Percentiles rank a stretch among this genome's conserved stretches.
Evolutionary conservation across 2,113 vertebrate species (phyloP).

Genomic region (Macquaria australasica): DNA sequence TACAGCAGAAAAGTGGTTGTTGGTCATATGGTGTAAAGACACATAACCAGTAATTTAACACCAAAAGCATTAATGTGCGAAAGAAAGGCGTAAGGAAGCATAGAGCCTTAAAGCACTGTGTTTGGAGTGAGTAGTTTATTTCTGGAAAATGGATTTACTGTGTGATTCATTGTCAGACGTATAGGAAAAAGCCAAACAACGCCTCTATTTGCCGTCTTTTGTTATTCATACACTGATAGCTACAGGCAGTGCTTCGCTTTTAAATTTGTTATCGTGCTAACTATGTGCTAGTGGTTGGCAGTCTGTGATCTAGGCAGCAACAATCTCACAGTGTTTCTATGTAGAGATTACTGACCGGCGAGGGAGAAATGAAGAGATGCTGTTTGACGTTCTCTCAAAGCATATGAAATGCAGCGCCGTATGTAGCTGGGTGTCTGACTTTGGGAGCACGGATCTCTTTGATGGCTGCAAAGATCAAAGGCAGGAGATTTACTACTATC

Average conservation of each 20-base stretch:
- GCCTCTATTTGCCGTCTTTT: slow-evolving; percentile 2
- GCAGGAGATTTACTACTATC: slow-evolving; percentile 80
- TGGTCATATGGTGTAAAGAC: neutral
- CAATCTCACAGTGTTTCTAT: slow-evolving; percentile 55
- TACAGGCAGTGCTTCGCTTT: slow-evolving; percentile 18
- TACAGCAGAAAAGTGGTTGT: neutral
- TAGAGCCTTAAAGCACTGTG: neutral
- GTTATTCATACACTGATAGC: slow-evolving; percentile 13
- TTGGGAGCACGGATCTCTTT: slow-evolving; percentile 73
- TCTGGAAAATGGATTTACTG: neutral
- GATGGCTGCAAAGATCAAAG: slow-evolving; percentile 83
- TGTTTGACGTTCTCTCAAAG: slow-evolving; percentile 71
- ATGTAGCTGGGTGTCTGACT: slow-evolving; percentile 67
- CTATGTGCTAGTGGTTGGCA: slow-evolving; percentile 15
- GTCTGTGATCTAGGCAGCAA: slow-evolving; percentile 42
- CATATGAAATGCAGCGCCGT: slow-evolving; percentile 64
- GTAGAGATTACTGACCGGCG: slow-evolving; percentile 66
- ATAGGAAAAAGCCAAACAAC: slow-evolving; percentile 14
- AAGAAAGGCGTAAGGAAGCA: neutral
- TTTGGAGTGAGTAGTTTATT: slow-evolving; percentile 1
- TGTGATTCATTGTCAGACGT: neutral
- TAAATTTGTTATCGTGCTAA: slow-evolving; percentile 45
- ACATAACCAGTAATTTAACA: neutral
- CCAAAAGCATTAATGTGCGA: neutral
- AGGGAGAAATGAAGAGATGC: slow-evolving; percentile 62